phyloP scores from a whole-genome alignment of 2,113 vertebrate species.

The Anas platyrhynchos region DNA sequence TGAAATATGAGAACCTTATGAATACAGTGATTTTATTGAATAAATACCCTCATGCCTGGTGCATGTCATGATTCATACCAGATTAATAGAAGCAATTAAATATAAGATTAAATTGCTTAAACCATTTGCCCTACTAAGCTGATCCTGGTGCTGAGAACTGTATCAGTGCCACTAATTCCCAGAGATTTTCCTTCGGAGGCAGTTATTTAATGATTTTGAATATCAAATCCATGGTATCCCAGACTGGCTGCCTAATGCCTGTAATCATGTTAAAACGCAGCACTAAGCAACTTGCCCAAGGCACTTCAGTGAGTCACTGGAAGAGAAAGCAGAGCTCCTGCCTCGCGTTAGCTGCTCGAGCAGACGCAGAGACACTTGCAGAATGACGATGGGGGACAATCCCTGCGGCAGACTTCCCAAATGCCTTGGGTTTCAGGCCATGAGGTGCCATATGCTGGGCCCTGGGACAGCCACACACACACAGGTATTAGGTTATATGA shows the following conservation, averaged over 20 bases:
- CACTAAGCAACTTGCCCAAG: slow-evolving; percentile 21
- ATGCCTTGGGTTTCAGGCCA: neutral
- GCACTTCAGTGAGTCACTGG: slow-evolving; percentile 27
- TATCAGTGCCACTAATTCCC: slow-evolving; percentile 47
- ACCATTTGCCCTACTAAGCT: slow-evolving; percentile 21
- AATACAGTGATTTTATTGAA: slow-evolving; percentile 41
- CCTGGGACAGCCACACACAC: neutral
- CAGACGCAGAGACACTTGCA: neutral
- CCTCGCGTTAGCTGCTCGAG: neutral
- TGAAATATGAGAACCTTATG: slow-evolving; percentile 14
- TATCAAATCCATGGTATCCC: slow-evolving; percentile 41
- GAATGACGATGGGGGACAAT: neutral
- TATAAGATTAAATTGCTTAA: slow-evolving; percentile 54
- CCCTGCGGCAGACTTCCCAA: fast-evolving
- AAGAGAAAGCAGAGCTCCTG: slow-evolving; percentile 45
- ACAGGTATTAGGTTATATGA: neutral
- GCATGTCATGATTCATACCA: slow-evolving; percentile 42
- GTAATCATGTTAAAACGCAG: slow-evolving; percentile 50
- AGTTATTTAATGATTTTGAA: slow-evolving; percentile 62
- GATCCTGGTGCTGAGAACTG: slow-evolving; percentile 16
- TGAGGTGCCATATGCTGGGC: neutral
- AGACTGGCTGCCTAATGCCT: slow-evolving; percentile 30
- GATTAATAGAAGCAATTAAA: slow-evolving; percentile 66
- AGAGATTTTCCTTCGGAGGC: slow-evolving; percentile 44
- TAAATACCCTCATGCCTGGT: slow-evolving; percentile 27